These are phyloP conservation scores for Petrolisthes manimaculis DNA, from an alignment of 2,888 invertebrate genomes.

Conservation along the genomic window DNA sequence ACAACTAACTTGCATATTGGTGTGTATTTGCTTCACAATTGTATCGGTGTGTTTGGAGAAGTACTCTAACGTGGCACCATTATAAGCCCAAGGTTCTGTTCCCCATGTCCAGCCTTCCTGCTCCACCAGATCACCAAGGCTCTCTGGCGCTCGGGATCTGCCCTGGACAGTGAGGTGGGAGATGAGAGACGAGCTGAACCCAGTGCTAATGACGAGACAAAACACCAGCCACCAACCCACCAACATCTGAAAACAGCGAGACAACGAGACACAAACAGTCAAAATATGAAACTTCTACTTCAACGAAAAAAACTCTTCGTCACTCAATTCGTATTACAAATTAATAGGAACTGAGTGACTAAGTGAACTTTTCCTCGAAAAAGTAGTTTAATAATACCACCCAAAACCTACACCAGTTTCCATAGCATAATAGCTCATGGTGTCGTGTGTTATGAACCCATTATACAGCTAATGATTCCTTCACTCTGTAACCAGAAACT, in stretches of 20 bases:
- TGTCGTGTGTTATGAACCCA: no score
- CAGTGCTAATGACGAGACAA: conserved; percentile 34
- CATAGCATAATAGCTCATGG: no score
- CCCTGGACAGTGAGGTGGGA: conserved; percentile 45
- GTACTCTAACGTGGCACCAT: conserved; percentile 17
- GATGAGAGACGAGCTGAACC: conserved; percentile 39
- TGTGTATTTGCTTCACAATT: conserved; percentile 26
- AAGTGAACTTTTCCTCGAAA: no score
- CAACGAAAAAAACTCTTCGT: no score
- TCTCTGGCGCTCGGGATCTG: conserved; percentile 19
- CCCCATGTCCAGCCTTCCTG: conserved; percentile 38
- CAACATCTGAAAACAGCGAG: conserved; percentile 6
- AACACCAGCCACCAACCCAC: conserved; percentile 45
- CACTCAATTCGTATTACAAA: no score
- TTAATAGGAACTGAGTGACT: no score
- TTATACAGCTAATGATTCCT: no score
- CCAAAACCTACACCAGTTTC: no score
- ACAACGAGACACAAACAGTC: no score
- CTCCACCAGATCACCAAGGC: conserved; percentile 34
- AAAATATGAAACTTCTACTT: no score
- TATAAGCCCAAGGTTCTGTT: conserved; percentile 7
- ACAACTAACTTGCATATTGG: conserved; percentile 21
- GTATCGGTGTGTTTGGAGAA: conserved; percentile 22
- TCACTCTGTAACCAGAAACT: no score
- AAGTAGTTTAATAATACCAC: no score